Percentiles rank a stretch among this genome's conserved stretches.
phyloP scores from a whole-genome alignment of 2,797 vertebrate genomes.

The Eupleurogrammus muticus region DNA sequence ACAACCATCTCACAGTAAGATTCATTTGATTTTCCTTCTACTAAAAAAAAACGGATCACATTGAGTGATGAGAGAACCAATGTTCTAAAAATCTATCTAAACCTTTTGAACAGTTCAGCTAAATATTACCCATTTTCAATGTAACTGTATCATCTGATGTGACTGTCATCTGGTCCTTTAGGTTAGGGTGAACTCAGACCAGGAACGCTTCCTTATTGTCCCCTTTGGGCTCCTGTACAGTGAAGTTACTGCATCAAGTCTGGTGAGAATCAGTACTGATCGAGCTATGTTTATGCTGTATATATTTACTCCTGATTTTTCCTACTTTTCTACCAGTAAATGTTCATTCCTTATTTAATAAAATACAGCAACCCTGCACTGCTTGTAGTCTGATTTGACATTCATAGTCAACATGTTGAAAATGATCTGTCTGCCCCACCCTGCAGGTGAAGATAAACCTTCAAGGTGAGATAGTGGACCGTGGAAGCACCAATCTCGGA shows the following conservation, averaged over 20 bases:
- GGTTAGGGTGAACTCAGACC: conserved; percentile 93
- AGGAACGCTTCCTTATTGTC: conserved; percentile 96
- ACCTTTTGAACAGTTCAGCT: neutral
- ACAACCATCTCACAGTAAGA: conserved; percentile 98
- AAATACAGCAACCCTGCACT: neutral
- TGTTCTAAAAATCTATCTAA: neutral
- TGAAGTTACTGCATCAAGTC: conserved; percentile 96
- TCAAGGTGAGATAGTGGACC: conserved; percentile 93
- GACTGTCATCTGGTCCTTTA: conserved; percentile 62
- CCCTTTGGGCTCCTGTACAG: conserved; percentile 98
- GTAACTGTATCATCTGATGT: conserved; percentile 12
- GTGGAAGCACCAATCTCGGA: conserved; percentile 96
- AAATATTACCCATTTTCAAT: neutral
- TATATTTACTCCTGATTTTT: neutral
- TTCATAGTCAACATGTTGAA: neutral
- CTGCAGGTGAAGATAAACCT: conserved; percentile 94
- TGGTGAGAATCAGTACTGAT: conserved; percentile 85
- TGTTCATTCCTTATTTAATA: neutral
- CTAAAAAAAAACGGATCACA: neutral
- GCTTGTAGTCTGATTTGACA: neutral
- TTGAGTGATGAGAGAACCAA: neutral
- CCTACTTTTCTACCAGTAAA: neutral
- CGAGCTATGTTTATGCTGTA: neutral
- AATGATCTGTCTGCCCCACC: neutral
- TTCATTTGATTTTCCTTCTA: neutral